A percentile compares a stretch with the other conserved stretches of the same genome.
These are phyloP conservation scores for Oedothorax gibbosus DNA, from an alignment of 1,140 invertebrate species.

Conservation along the genomic window DNA sequence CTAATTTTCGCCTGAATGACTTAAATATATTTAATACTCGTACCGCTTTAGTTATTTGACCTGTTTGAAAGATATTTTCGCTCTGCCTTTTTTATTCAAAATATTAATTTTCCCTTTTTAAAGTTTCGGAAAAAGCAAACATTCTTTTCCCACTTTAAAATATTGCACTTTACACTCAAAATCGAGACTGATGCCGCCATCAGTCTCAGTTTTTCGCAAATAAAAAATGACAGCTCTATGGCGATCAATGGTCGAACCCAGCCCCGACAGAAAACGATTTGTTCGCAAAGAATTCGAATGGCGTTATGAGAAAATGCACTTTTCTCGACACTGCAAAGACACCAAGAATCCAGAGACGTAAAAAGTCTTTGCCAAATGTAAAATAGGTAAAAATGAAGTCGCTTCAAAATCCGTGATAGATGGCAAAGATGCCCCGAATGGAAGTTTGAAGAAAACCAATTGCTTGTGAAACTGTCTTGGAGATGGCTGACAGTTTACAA, in stretches of 20 bases:
- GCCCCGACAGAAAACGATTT: neutral
- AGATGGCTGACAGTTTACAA: neutral
- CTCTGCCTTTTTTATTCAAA: too few relatives aligned
- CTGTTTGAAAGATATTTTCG: too few relatives aligned
- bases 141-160: neutral
- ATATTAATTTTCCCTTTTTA: neutral
- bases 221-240: neutral
- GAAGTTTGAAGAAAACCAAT: neutral
- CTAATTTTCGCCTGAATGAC: too few relatives aligned
- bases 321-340: neutral
- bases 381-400: slow-evolving; percentile 3
- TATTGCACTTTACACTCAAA: neutral
- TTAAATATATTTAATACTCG: too few relatives aligned
- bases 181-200: neutral
- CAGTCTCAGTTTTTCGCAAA: neutral
- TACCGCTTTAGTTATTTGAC: too few relatives aligned
- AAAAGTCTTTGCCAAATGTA: neutral
- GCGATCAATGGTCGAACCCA: neutral
- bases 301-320: neutral
- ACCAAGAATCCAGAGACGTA: neutral
- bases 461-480: neutral
- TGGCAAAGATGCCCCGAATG: neutral
- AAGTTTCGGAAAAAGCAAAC: neutral
- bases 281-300: neutral
- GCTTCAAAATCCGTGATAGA: neutral